Evolutionary conservation across 2,797 vertebrate genomes (phyloP), one percentile per base, ranked within the genome.

Genomic region (Synaphobranchus kaupii): DNA sequence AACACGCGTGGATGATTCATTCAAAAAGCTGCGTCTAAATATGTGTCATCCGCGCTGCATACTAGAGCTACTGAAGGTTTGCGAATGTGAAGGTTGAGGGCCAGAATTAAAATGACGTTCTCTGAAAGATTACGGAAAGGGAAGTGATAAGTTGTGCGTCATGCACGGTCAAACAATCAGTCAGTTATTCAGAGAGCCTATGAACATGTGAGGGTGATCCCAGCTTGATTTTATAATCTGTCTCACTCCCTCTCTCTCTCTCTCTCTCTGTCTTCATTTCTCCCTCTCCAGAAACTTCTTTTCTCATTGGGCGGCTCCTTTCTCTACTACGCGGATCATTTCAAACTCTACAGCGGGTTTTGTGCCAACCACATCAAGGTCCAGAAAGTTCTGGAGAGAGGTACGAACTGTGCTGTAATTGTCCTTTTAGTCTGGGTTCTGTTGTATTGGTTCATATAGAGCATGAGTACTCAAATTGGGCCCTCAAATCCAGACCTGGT

Each of bases 341-440:
- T 99, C 90, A 99, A 99, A 90, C 96, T 99, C 80, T 99, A 99
- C 95, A 99, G 98, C 50, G 98, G 98, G 81, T 99, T 99, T 92
- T 99, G 98, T 87, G 98, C 98, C 31, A 99, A 98, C 89, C 98
- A 99, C 91, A 97, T 97, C 91, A 99, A 99, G 92, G 98, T 98
- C 83, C 98, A 99, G 95, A 98, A 98, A 90, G 98, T 99, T 92
- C 96, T 99, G 28, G 98, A 98, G 91, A 95, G 97, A 97, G 98
- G 98, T 99, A 94, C 93, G 8, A 5, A 48, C 28, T 39, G 50
- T 58, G 83, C 17, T 34, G 28, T 7, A 13, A 10, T 13, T 28
- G 15, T 17, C 15, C 6, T 15, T 78, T 17, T 78, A 78, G 34
- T 47, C 73, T 78, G 73, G 15, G 54, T 56, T 56, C 54, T 56